Conservation (phyloP, 2,797 vertebrate species). For the Helostoma temminkii region DNA sequence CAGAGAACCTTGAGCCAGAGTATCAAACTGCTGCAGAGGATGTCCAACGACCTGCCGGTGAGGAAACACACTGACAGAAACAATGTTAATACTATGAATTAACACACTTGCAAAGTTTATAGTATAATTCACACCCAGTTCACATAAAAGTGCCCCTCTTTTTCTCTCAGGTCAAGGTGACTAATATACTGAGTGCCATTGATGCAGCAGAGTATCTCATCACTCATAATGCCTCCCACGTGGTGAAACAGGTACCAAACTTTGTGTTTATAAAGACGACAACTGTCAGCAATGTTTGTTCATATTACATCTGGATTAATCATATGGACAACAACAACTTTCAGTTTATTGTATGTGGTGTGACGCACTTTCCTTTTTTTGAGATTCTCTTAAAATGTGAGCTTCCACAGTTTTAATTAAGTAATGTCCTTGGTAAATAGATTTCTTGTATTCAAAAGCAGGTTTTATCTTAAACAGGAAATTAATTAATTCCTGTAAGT, state of each 20-base stretch:
- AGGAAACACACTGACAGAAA: conserved; percentile 50
- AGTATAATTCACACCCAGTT: neutral
- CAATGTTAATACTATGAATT: neutral
- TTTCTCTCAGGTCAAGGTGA: conserved; percentile 86
- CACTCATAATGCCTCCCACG: conserved; percentile 85
- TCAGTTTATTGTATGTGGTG: no score
- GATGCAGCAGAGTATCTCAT: conserved; percentile 91
- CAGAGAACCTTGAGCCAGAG: conserved; percentile 88
- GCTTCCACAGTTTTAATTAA: no score
- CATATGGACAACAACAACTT: no score
- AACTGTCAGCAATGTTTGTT: no score
- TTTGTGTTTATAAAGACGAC: no score
- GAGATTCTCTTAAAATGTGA: no score
- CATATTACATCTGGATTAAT: no score
- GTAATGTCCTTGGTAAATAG: no score
- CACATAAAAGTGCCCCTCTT: neutral
- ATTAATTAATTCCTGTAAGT: no score
- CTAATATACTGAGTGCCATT: conserved; percentile 86
- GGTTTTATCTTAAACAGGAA: no score
- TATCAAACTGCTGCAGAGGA: conserved; percentile 86
- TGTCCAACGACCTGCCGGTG: conserved; percentile 87
- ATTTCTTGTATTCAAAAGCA: no score
- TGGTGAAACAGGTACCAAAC: conserved; percentile 87
- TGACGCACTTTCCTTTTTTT: no score
- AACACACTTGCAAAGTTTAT: neutral